Evolutionary conservation across 2,113 vertebrate genomes (phyloP), one percentile per base, ranked within the genome.

Genomic region (Salvator merianae): DNA sequence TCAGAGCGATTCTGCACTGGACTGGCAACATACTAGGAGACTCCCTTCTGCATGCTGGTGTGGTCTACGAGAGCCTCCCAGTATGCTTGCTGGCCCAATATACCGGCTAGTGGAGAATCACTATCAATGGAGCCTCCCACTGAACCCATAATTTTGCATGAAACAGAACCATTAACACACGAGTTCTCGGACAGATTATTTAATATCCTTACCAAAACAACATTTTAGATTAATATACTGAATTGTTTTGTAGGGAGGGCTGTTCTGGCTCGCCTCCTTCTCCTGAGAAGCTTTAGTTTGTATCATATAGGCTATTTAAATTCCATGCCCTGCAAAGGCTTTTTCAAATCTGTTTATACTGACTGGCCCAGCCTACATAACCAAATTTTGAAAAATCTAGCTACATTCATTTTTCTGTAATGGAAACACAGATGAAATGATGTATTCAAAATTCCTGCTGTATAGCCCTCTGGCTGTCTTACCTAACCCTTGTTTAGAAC

Each of bases 341-440:
- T 10, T 6, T 73, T 32, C 55, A 36, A 32, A 28, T 13, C 18
- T 59, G 20, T 5, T 59, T 59, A 59, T 20, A 20, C 5, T 59
- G 55, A 59, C 28, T 65, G 9, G 7, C 13, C 5, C 5, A 10
- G 7, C 7, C 14, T 71, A 47, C 50, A 73, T 28, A 26, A 72
- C 1, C 9, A 68, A 43, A 7, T 13, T 22, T 9, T 28, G 3
- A 81, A 78, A 69, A 16, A 0, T 71, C 22, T 55, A 22, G 0
- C 1, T 26, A 22, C 28, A 70, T 81, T 71, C 30, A 0, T 32
- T 84, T 78, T 20, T 66, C 38, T 80, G 14, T 69, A 82, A 20
- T 72, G 81, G 74, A 81, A 90, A 85, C 26, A 1, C 1, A 0
- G 0, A 38, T 7, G 16, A 24, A 62, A 50, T 30, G 34, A 79